Evolutionary conservation across 2,797 vertebrate species (phyloP).

Genomic region (Huso huso): DNA sequence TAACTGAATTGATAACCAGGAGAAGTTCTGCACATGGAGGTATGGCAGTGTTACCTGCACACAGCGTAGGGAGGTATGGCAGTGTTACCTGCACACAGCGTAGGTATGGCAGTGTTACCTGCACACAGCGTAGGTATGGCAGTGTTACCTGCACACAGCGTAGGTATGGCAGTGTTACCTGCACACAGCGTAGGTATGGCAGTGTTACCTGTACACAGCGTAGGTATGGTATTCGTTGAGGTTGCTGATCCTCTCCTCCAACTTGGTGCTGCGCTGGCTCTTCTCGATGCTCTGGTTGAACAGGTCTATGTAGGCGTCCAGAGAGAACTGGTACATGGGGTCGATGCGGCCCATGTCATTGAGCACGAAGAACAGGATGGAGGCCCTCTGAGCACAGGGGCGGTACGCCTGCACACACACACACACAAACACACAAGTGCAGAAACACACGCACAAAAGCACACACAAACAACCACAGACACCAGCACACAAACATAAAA

Average conservation of each 20-base stretch:
- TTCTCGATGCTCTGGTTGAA: constrained; percentile 77
- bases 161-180: not conserved
- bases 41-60: no score
- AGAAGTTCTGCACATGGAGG: no score
- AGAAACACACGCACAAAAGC: no score
- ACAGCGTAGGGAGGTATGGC: no score
- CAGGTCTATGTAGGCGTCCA: constrained; percentile 78
- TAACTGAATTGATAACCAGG: no score
- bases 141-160: no score
- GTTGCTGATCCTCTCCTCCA: constrained; percentile 71
- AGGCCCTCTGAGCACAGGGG: constrained; percentile 75
- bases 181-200: not conserved
- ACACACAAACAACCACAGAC: no score
- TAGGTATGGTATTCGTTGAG: constrained; percentile 83
- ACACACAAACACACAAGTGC: no score
- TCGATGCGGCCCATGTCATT: constrained; percentile 77
- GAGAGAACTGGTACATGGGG: constrained; percentile 87
- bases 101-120: no score
- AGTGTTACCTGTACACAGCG: constrained; percentile 72
- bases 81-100: no score
- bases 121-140: no score
- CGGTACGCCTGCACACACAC: constrained; percentile 67
- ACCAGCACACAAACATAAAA: no score
- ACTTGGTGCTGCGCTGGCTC: constrained; percentile 65
- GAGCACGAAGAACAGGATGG: constrained; percentile 79